A percentile compares a stretch with the other conserved stretches of the same genome.
phyloP scores from a whole-genome alignment of 2,888 invertebrate genomes.

The Pardosa pseudoannulata region DNA sequence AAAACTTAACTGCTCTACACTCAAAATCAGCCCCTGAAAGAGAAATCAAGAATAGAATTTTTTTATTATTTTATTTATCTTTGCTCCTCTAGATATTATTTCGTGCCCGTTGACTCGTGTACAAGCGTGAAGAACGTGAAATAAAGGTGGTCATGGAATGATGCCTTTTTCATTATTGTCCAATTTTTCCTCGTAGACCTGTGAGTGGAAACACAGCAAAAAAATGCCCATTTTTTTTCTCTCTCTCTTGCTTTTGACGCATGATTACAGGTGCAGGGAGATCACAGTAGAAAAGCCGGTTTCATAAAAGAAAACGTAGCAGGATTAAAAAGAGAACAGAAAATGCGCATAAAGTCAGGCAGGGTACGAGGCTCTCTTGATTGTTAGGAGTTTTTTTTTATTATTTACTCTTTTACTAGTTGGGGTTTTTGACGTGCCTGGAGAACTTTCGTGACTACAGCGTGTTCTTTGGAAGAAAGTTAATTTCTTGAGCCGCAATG shows the following conservation, averaged over 20 bases:
- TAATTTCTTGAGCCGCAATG: no score
- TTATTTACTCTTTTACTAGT: background rate
- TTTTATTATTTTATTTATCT: no score
- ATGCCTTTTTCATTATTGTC: background rate
- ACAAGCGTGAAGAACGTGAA: conserved; percentile 12
- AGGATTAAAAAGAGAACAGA: conserved; percentile 15
- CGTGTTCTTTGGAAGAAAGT: background rate
- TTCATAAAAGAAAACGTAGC: conserved; percentile 12
- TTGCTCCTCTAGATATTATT: background rate
- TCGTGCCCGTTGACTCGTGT: background rate
- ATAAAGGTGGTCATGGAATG: background rate
- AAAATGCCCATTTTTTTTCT: background rate
- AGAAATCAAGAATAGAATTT: no score
- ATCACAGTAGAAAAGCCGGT: conserved; percentile 20
- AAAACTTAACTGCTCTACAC: no score
- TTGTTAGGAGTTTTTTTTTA: background rate
- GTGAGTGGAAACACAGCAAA: background rate
- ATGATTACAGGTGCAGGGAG: conserved; percentile 45
- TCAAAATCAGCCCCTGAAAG: no score
- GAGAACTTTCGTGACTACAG: background rate
- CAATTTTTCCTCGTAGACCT: background rate
- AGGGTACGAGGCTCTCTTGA: background rate
- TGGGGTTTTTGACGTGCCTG: background rate
- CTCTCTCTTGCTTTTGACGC: background rate
- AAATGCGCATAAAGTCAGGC: background rate